phyloP scores from a whole-genome alignment of 2,113 vertebrate species.

The Gasterosteus nipponicus region DNA sequence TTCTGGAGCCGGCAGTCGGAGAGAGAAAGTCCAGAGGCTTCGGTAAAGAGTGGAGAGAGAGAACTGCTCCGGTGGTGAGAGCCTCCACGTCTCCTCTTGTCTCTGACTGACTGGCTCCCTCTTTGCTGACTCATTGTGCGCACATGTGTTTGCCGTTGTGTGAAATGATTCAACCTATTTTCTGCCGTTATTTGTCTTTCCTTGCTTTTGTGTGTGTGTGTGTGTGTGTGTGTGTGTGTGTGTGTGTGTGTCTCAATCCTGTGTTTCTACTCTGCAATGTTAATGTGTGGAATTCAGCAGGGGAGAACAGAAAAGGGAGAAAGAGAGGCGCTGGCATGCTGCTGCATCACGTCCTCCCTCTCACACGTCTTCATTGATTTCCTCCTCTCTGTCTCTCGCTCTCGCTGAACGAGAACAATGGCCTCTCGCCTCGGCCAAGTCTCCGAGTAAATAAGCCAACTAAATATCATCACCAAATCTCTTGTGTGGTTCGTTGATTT shows the following conservation, averaged over 20 bases:
- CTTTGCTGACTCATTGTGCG: slow-evolving; percentile 68
- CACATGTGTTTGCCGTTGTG: slow-evolving; percentile 52
- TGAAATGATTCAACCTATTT: slow-evolving; percentile 5
- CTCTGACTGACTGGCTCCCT: slow-evolving; percentile 39
- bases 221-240: neutral
- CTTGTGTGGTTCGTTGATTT: slow-evolving; percentile 67
- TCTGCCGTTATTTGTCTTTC: slow-evolving; percentile 1
- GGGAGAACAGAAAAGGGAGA: neutral
- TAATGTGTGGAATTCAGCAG: slow-evolving; percentile 7
- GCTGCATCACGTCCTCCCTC: slow-evolving; percentile 31
- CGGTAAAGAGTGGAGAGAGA: slow-evolving; percentile 6
- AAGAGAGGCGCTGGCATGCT: neutral
- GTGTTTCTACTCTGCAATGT: neutral
- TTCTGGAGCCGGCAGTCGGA: slow-evolving; percentile 3
- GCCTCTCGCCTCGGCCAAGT: slow-evolving; percentile 34
- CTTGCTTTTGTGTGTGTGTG: neutral
- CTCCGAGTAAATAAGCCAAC: slow-evolving; percentile 48
- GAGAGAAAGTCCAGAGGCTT: slow-evolving; percentile 12
- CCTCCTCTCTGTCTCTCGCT: slow-evolving; percentile 1
- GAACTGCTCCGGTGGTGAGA: slow-evolving; percentile 22
- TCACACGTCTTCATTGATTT: slow-evolving; percentile 59
- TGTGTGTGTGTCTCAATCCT: neutral
- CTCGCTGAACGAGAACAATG: slow-evolving; percentile 63
- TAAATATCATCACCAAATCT: slow-evolving; percentile 64
- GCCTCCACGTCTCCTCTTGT: slow-evolving; percentile 5